phyloP scores from a whole-genome alignment of 2,113 vertebrate genomes.

The Xiphophorus couchianus region DNA sequence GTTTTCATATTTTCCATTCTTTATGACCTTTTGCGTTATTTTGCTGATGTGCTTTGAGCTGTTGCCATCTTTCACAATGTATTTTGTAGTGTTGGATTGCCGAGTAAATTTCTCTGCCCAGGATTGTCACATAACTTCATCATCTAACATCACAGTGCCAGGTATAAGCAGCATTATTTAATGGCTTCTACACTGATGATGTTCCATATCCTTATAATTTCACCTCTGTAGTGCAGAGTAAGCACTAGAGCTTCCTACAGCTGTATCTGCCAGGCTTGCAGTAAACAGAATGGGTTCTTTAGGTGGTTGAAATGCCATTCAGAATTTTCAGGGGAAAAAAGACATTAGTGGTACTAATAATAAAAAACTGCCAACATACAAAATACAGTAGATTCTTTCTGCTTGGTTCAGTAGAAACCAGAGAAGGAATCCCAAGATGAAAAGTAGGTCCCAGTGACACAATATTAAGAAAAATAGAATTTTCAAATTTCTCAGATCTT shows the following conservation, averaged over 20 bases:
- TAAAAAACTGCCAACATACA: not conserved
- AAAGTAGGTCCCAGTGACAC: no score
- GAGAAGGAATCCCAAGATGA: not conserved
- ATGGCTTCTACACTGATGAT: not conserved
- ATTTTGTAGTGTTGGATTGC: not conserved
- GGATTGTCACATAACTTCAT: not conserved
- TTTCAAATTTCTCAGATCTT: no score
- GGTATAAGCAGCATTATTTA: not conserved
- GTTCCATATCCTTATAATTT: not conserved
- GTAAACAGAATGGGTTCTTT: no score
- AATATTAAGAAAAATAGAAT: no score
- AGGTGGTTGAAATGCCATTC: no score
- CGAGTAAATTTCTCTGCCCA: not conserved
- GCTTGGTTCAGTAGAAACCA: not conserved
- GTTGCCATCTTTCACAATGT: not conserved
- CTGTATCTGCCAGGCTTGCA: no score
- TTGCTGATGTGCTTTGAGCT: not conserved
- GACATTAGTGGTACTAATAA: no score
- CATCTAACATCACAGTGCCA: no score
- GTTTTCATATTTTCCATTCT: not conserved
- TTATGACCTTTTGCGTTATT: not conserved
- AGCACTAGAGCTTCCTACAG: not conserved
- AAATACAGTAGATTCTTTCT: not conserved
- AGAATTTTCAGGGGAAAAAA: no score
- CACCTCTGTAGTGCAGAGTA: not conserved